Conservation (phyloP, 1,140 invertebrate genomes). For the Drosophila elegans region DNA sequence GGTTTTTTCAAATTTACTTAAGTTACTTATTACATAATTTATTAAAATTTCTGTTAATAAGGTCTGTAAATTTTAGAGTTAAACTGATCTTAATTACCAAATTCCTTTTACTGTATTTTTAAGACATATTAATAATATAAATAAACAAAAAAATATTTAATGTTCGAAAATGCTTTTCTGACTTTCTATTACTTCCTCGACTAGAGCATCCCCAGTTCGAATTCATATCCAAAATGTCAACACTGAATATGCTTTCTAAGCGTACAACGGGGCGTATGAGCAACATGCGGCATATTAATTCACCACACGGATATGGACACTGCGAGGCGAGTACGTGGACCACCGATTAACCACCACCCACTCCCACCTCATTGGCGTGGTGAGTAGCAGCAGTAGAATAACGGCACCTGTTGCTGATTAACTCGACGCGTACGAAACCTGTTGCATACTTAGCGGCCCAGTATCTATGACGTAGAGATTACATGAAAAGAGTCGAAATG, state of each 20-base stretch:
- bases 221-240: neutral
- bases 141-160: neutral
- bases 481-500: slow-evolving; percentile 12
- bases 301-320: slow-evolving; percentile 59
- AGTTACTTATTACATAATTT: too few relatives aligned
- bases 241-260: slow-evolving; percentile 7
- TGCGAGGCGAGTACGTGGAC: slow-evolving; percentile 6
- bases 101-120: too few relatives aligned
- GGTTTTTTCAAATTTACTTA: too few relatives aligned
- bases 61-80: too few relatives aligned
- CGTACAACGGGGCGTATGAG: slow-evolving; percentile 66
- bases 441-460: slow-evolving; percentile 63
- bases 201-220: neutral
- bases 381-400: slow-evolving; percentile 24
- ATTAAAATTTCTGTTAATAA: too few relatives aligned
- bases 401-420: slow-evolving; percentile 70
- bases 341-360: slow-evolving; percentile 8
- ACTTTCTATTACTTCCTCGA: too few relatives aligned
- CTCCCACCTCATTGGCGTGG: slow-evolving; percentile 26
- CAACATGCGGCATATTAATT: slow-evolving; percentile 69
- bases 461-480: slow-evolving; percentile 46
- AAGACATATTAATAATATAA: too few relatives aligned
- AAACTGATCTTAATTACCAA: too few relatives aligned
- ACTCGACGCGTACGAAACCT: slow-evolving; percentile 46
- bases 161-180: too few relatives aligned